phyloP scores from a whole-genome alignment of 2,113 vertebrate species.

The Nycticryphes semicollaris region DNA sequence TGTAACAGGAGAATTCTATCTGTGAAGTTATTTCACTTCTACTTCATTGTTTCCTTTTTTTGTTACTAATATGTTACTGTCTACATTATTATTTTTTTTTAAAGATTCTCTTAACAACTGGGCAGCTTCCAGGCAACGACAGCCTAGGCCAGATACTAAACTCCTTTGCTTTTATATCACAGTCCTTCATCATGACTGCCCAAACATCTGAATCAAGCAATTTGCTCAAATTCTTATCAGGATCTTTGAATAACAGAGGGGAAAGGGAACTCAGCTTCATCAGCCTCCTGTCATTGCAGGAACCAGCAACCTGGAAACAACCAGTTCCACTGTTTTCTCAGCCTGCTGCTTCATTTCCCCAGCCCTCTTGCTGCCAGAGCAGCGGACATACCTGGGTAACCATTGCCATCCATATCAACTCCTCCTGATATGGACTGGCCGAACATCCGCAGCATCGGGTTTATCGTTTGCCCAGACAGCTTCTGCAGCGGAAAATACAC shows the following conservation, averaged over 20 bases:
- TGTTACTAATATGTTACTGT: not conserved
- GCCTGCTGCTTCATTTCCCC: not conserved
- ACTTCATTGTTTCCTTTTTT: not conserved
- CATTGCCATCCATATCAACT: conserved; percentile 97
- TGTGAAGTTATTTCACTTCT: not conserved
- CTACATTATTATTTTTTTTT: not conserved
- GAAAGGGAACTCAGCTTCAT: not conserved
- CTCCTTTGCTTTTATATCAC: not conserved
- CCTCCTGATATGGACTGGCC: conserved; percentile 96
- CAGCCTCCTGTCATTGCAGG: not conserved
- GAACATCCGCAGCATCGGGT: conserved; percentile 89
- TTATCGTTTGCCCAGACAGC: conserved; percentile 84
- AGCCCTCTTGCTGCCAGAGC: not conserved
- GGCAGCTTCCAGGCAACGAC: not conserved
- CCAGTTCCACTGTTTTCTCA: not conserved
- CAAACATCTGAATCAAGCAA: not conserved
- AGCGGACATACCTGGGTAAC: conserved; percentile 86
- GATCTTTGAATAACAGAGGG: not conserved
- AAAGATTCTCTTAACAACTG: not conserved
- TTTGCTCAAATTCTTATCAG: not conserved
- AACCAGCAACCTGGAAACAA: not conserved
- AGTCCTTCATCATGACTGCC: not conserved
- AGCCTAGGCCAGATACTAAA: not conserved
- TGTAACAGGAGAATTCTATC: not conserved
- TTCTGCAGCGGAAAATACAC: conserved; percentile 78